These are phyloP conservation scores for Acanthococcus lagerstroemiae DNA, from an alignment of 2,888 invertebrate species.

Conservation along the genomic window DNA sequence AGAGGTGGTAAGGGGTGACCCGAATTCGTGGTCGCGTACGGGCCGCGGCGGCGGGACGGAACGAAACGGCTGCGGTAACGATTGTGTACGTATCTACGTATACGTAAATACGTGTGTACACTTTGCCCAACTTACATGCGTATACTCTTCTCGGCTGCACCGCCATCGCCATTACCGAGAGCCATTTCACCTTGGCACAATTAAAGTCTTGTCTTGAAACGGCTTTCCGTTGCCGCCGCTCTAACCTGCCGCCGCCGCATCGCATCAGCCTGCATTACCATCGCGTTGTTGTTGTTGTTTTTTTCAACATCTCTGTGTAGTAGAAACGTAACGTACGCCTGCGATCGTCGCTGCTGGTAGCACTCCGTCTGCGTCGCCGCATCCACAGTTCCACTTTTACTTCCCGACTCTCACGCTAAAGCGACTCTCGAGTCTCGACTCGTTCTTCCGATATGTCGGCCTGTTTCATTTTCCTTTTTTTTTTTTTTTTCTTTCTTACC, in stretches of 20 bases:
- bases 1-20: conserved; percentile 20
- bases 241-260: conserved; percentile 6
- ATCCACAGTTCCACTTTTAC: conserved; percentile 25
- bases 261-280: neutral
- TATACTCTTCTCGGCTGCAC: conserved; percentile 2
- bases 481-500: too few species aligned
- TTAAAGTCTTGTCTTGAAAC: conserved; percentile 27
- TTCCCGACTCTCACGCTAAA: conserved; percentile 22
- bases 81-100: neutral
- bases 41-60: conserved; percentile 4
- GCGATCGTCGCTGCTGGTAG: neutral
- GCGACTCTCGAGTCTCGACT: conserved; percentile 9
- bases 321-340: neutral
- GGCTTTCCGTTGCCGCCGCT: neutral
- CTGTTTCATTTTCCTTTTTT: too few species aligned
- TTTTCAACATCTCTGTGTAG: neutral
- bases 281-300: neutral
- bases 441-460: conserved; percentile 8
- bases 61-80: neutral
- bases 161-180: conserved; percentile 6
- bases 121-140: conserved; percentile 20
- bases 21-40: conserved; percentile 22
- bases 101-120: neutral
- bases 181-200: conserved; percentile 29
- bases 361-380: neutral